A percentile compares a stretch with the other conserved stretches of the same genome.
These are phyloP conservation scores for Theocolax elegans DNA, from an alignment of 1,140 invertebrate genomes.

Conservation along the genomic window DNA sequence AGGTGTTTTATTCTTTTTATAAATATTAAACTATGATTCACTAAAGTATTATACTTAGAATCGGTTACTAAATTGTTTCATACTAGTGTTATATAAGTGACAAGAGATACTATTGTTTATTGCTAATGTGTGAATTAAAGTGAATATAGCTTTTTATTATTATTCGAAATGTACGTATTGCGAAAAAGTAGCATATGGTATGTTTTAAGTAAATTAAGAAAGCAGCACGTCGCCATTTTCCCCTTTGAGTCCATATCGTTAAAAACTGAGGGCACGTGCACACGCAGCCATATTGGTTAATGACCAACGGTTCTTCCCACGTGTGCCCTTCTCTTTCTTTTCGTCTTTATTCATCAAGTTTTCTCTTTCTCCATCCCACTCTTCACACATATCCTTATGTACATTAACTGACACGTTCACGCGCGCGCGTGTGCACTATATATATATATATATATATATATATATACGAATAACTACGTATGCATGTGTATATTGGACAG, in stretches of 20 bases:
- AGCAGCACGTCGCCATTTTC: slow-evolving; percentile 25
- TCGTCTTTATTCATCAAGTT: not conserved
- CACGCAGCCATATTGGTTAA: slow-evolving; percentile 26
- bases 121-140: slow-evolving; percentile 15
- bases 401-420: not conserved
- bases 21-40: too few relatives aligned
- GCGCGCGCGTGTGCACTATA: too few relatives aligned
- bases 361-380: not conserved
- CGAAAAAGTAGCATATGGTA: slow-evolving; percentile 25
- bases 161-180: not conserved
- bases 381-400: not conserved
- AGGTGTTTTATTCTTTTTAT: too few relatives aligned
- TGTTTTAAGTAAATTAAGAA: not conserved
- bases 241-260: not conserved
- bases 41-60: too few relatives aligned
- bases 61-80: too few relatives aligned
- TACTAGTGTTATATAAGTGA: slow-evolving; percentile 35
- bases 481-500: too few relatives aligned
- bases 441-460: too few relatives aligned
- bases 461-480: too few relatives aligned
- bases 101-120: not conserved
- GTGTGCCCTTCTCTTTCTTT: slow-evolving; percentile 26
- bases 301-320: slow-evolving; percentile 5
- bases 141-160: not conserved
- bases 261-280: slow-evolving; percentile 18